Base-by-base conservation (phyloP, 2,113 vertebrate genomes). In the Tetraodon nigroviridis region DNA sequence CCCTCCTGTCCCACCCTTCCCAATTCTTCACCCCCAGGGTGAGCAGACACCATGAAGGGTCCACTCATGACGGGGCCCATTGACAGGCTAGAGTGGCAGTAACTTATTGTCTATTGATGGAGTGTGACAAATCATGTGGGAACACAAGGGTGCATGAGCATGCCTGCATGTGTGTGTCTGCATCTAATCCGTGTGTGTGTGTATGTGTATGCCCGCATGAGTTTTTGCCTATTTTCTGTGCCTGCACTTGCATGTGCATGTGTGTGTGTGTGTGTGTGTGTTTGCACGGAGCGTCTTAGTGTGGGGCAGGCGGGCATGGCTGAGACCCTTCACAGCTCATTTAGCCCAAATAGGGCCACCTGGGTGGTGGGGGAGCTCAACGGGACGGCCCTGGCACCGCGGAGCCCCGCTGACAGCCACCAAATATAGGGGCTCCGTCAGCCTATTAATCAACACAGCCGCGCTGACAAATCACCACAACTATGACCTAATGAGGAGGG, bases 101-200 rank as follows among this genome's bases (percentile, higher is more conserved):
- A 94, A 95, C 96, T 96, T 96, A 94, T 94, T 95, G 95, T 92
- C 90, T 93, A 91, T 94, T 93, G 93, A 95, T 95, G 91, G 90
- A 79, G 90, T 92, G 90, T 94, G 92, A 93, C 93, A 97, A 93
- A 96, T 93, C 89, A 89, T 90, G 89, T 90, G 85, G 89, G 90
- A 93, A 89, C 79, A 73, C 85, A 81, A 88, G 90, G 83, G 90
- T 93, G 88, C 89, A 63, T 79, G 89, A 88, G 87, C 81, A 90
- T 91, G 87, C 70, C 80, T 82, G 91, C 54, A 57, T 85, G 77
- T 85, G 77, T 82, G 69, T 68, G 78, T 65, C 50, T 56, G 76
- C 58, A 61, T 71, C 50, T 63, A 60, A 59, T 60, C 60, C 71
- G 83, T 80, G 87, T 56, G 54, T 62, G 54, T 76, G 72, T 60